A percentile compares a stretch with the other conserved stretches of the same genome.
Conservation (phyloP, 2,113 vertebrate genomes). For the Ceuthmochares aereus region DNA sequence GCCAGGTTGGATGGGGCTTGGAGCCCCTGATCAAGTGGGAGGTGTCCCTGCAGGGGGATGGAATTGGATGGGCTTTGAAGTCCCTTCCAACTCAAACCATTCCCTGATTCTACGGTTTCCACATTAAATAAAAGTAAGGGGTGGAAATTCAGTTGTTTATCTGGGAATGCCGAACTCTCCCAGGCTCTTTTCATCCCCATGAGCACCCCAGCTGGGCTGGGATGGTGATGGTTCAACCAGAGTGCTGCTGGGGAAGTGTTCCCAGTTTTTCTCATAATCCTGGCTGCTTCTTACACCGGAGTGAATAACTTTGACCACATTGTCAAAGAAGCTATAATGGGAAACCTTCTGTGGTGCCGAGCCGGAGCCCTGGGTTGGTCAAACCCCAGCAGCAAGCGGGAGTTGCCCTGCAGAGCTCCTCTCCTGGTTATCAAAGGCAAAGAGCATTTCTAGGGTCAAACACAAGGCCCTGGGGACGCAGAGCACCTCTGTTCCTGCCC, state of each 20-base stretch:
- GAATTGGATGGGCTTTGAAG: too few relatives aligned
- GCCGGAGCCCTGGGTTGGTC: background rate
- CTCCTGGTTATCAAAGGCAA: background rate
- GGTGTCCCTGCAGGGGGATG: too few relatives aligned
- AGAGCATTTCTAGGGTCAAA: background rate
- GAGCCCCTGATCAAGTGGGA: too few relatives aligned
- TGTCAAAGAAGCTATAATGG: background rate
- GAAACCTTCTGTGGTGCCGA: rapidly evolving
- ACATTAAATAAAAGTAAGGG: background rate
- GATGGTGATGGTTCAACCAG: background rate
- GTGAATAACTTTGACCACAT: background rate
- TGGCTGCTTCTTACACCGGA: background rate
- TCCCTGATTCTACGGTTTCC: background rate
- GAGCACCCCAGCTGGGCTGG: background rate
- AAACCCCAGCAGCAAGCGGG: background rate
- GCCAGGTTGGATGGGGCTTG: too few relatives aligned
- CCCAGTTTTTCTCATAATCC: background rate
- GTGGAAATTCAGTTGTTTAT: background rate
- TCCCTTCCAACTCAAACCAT: too few relatives aligned
- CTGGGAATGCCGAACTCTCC: background rate
- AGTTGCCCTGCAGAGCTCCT: rapidly evolving
- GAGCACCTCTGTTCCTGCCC: background rate
- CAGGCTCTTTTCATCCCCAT: background rate
- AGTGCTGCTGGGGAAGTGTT: background rate
- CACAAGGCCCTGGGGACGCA: background rate